These are phyloP conservation scores for Temnothorax longispinosus DNA, from an alignment of 1,140 invertebrate species.

Conservation along the genomic window DNA sequence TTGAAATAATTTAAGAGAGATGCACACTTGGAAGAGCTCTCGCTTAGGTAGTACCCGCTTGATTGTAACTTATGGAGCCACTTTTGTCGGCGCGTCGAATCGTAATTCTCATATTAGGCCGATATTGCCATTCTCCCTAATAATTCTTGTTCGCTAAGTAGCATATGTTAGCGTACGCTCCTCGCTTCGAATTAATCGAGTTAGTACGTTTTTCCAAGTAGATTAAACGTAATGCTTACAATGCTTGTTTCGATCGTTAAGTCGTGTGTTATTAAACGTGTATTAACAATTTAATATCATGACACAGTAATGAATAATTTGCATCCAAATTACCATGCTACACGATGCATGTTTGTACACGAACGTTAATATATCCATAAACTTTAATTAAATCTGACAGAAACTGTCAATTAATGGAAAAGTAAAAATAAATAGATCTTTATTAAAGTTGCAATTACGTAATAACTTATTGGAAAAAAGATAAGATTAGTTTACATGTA, in stretches of 20 bases:
- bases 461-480: not conserved
- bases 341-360: not conserved
- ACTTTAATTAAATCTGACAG: not conserved
- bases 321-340: not conserved
- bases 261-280: conserved; percentile 25
- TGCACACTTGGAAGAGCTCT: conserved; percentile 42
- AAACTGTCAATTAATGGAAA: not conserved
- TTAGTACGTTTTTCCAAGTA: conserved; percentile 53
- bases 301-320: not conserved
- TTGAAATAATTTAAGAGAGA: conserved; percentile 71
- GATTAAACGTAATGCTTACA: conserved; percentile 36
- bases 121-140: conserved; percentile 60
- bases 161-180: not conserved
- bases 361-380: not conserved
- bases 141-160: conserved; percentile 68
- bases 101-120: conserved; percentile 73
- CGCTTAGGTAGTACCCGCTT: conserved; percentile 56
- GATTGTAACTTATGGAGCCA: conserved; percentile 76
- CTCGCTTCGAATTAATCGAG: not conserved
- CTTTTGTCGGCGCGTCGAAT: conserved; percentile 59
- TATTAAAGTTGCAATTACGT: not conserved
- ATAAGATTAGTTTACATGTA: not conserved
- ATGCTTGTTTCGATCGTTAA: conserved; percentile 2
- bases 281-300: conserved; percentile 20
- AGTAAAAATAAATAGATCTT: not conserved